These are phyloP conservation scores for Synergus umbraculus DNA, from an alignment of 2,888 invertebrate genomes.

Conservation along the genomic window DNA sequence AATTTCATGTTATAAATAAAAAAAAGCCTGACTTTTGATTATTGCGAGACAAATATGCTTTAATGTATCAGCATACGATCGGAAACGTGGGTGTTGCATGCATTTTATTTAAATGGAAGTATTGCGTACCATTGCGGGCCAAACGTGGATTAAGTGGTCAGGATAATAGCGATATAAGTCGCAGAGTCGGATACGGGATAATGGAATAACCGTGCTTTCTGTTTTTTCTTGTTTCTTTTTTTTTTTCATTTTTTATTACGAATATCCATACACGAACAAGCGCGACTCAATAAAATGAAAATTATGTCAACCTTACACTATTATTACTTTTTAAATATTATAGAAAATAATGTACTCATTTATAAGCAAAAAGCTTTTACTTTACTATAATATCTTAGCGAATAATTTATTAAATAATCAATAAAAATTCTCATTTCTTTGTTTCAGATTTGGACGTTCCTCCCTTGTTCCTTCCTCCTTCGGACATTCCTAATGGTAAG, in stretches of 20 bases:
- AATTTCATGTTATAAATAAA: slow-evolving; percentile 4
- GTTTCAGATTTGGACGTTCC: not conserved
- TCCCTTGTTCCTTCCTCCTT: too few species aligned
- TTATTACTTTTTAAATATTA: not conserved
- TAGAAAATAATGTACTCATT: not conserved
- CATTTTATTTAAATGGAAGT: slow-evolving; percentile 40
- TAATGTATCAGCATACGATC: slow-evolving; percentile 2
- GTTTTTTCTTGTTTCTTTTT: not conserved
- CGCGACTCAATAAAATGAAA: slow-evolving; percentile 24
- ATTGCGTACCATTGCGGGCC: slow-evolving; percentile 35
- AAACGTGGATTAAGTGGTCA: slow-evolving; percentile 54
- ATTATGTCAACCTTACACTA: not conserved
- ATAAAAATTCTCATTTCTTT: not conserved
- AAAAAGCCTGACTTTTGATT: slow-evolving; percentile 17
- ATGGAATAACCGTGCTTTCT: slow-evolving; percentile 41
- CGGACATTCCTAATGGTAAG: not conserved
- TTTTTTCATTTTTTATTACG: slow-evolving; percentile 2
- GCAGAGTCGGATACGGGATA: slow-evolving; percentile 42
- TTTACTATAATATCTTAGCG: not conserved
- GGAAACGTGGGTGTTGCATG: slow-evolving; percentile 1
- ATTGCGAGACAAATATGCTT: not conserved
- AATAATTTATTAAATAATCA: not conserved
- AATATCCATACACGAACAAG: not conserved
- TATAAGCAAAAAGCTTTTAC: too few species aligned
- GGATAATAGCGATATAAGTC: slow-evolving; percentile 54